Conservation (phyloP, 1,140 invertebrate species). For the Drosophila ironensis region DNA sequence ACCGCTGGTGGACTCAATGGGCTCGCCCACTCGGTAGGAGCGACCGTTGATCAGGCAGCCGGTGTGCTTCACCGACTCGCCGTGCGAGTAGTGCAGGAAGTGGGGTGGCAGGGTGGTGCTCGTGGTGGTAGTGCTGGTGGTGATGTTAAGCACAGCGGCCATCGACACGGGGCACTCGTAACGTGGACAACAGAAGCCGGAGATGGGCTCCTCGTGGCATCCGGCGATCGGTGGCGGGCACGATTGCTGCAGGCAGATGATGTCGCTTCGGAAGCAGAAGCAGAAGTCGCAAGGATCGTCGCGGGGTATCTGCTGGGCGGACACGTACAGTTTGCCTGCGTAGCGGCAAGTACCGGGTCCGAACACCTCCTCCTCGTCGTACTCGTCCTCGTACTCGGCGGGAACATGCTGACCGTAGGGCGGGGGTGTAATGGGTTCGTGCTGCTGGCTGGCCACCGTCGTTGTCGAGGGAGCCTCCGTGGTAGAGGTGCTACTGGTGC, state of each 20-base stretch:
- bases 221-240: conserved; percentile 95
- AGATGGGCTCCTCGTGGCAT: conserved; percentile 94
- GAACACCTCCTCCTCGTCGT: conserved; percentile 88
- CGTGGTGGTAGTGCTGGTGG: conserved; percentile 92
- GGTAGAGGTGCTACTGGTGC: conserved; percentile 36
- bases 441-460: conserved; percentile 38
- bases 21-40: conserved; percentile 91
- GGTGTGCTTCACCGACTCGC: conserved; percentile 87
- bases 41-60: conserved; percentile 93
- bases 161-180: conserved; percentile 96
- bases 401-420: conserved; percentile 75
- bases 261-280: conserved; percentile 98
- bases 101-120: conserved; percentile 92
- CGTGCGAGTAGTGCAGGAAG: conserved; percentile 90
- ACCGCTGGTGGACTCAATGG: conserved; percentile 91
- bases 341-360: conserved; percentile 95
- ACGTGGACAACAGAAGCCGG: conserved; percentile 96
- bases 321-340: conserved; percentile 95
- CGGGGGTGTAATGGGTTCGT: conserved; percentile 62
- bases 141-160: conserved; percentile 89
- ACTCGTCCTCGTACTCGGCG: conserved; percentile 83
- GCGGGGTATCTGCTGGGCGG: conserved; percentile 95
- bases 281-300: conserved; percentile 98
- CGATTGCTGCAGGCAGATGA: conserved; percentile 96
- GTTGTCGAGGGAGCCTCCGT: conserved; percentile 42